Evolutionary conservation across 2,113 vertebrate species (phyloP), one percentile per base, ranked within the genome.

Genomic region (Corythoichthys haematopterus): DNA sequence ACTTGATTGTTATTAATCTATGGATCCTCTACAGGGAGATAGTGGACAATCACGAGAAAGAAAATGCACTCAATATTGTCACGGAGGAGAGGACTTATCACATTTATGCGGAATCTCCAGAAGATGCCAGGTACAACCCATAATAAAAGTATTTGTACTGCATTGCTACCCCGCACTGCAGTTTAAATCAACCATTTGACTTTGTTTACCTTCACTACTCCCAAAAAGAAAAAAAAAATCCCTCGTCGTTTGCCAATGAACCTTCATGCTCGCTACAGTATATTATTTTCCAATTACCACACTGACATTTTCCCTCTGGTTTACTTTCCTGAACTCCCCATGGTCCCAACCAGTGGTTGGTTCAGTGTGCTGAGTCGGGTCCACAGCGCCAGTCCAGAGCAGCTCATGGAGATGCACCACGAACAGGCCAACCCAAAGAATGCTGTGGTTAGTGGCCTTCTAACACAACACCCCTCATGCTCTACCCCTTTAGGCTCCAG

Each of bases 351-450:
- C 82, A 97, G 95, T 0, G 94, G 92, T 75, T 96, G 95, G 95
- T 96, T 97, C 85, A 95, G 92, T 28, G 92, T 95, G 79, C 89
- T 97, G 89, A 96, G 94, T 86, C 91, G 93, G 65, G 95, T 96
- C 65, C 93, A 94, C 85, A 94, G 89, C 0, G 94, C 93, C 74
- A 93, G 92, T 50, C 91, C 89, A 0, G 94, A 95, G 83, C 93
- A 97, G 87, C 92, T 95, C 83, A 86, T 93, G 88, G 94, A 96
- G 87, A 96, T 96, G 93, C 93, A 94, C 68, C 93, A 96, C 51
- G 95, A 97, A 78, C 94, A 95, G 82, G 95, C 95, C 83, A 97
- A 97, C 81, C 95, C 95, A 62, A 97, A 97, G 90, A 97, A 97
- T 76, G 94, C 95, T 45, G 94, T 96, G 94, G 95, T 96, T 76